These are phyloP conservation scores for Andrena minutula DNA, from an alignment of 2,888 invertebrate genomes.

Conservation along the genomic window DNA sequence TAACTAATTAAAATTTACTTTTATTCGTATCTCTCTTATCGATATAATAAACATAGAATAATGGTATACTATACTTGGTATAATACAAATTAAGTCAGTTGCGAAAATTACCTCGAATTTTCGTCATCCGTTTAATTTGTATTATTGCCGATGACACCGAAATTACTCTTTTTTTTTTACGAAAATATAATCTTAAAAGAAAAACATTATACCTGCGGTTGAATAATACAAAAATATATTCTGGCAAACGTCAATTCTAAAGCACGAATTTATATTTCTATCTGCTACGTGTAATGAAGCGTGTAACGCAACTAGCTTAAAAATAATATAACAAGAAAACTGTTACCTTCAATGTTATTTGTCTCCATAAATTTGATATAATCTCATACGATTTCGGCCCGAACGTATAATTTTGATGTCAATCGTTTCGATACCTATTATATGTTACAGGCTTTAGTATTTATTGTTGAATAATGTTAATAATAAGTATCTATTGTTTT, in stretches of 20 bases:
- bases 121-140: slow-evolving; percentile 4
- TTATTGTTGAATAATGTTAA: too few relatives aligned
- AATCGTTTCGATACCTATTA: too few relatives aligned
- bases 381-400: background rate
- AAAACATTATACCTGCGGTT: background rate
- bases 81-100: background rate
- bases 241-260: background rate
- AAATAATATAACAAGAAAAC: background rate
- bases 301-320: slow-evolving; percentile 6
- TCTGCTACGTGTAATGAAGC: background rate
- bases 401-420: slow-evolving; percentile 1
- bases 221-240: slow-evolving; percentile 10
- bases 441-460: too few relatives aligned
- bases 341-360: background rate
- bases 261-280: slow-evolving; percentile 4
- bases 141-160: background rate
- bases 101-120: background rate
- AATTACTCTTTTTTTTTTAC: background rate
- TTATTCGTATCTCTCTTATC: background rate
- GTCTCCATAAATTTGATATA: slow-evolving; percentile 26
- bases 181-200: background rate
- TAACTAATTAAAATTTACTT: background rate
- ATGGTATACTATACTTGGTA: background rate
- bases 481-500: too few relatives aligned
- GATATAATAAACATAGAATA: background rate